Evolutionary conservation across 2,888 invertebrate species (phyloP).

Genomic region (Drosophila meridiana): DNA sequence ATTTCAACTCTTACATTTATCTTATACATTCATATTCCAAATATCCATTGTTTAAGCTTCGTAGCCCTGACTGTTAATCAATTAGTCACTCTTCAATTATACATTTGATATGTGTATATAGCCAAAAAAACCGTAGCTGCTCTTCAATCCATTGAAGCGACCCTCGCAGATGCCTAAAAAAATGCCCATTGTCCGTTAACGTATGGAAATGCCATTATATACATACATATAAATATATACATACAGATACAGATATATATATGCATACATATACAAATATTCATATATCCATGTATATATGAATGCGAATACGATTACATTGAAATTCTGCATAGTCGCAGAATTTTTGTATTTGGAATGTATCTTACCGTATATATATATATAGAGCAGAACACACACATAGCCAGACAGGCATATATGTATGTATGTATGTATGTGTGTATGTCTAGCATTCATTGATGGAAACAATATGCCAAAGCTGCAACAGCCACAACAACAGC

Average conservation of each 20-base stretch:
- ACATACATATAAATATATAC: background rate
- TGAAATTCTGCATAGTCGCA: constrained; percentile 46
- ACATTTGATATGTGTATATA: background rate
- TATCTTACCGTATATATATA: constrained; percentile 34
- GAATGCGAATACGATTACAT: constrained; percentile 15
- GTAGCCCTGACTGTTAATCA: background rate
- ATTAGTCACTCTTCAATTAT: background rate
- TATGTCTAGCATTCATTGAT: constrained; percentile 29
- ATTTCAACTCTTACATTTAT: no score
- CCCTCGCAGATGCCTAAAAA: constrained; percentile 13
- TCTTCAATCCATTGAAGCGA: background rate
- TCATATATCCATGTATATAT: no score
- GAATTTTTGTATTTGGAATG: constrained; percentile 25
- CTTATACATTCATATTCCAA: no score
- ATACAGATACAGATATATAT: no score
- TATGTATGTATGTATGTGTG: background rate
- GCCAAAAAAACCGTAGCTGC: background rate
- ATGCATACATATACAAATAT: no score
- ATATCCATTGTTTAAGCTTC: background rate
- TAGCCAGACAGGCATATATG: background rate
- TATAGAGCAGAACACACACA: constrained; percentile 38
- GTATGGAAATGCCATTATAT: constrained; percentile 23
- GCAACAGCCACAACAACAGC: constrained; percentile 41
- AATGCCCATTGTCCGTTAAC: constrained; percentile 33
- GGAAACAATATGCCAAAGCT: constrained; percentile 54